phyloP scores from a whole-genome alignment of 2,113 vertebrate species.

The Balaeniceps rex region DNA sequence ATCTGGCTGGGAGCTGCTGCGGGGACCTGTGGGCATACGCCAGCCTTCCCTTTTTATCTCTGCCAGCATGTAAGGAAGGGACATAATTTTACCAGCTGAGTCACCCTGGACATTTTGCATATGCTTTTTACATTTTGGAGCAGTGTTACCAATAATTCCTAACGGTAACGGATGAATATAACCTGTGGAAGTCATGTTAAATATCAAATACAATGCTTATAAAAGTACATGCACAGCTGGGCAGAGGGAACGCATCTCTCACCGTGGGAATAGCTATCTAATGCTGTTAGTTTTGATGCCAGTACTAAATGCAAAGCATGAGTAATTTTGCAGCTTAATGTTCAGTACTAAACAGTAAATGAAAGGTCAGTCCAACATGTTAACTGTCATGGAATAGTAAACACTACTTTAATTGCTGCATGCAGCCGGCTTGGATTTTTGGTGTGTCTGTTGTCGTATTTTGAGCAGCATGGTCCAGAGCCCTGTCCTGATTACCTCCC shows the following conservation, averaged over 20 bases:
- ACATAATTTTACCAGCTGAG: neutral
- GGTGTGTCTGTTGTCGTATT: slow-evolving; percentile 15
- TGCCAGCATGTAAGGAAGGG: neutral
- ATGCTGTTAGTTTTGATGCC: neutral
- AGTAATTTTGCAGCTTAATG: slow-evolving; percentile 24
- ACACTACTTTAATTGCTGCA: slow-evolving; percentile 27
- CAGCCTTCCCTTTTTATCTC: neutral
- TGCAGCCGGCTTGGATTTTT: slow-evolving; percentile 4
- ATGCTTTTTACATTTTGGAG: neutral
- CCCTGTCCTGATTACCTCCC: slow-evolving; percentile 13
- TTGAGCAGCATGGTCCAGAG: neutral
- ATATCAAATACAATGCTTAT: neutral
- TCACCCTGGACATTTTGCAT: neutral
- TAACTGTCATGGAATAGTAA: slow-evolving; percentile 17
- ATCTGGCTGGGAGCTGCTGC: neutral
- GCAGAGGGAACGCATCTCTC: neutral
- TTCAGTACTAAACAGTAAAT: slow-evolving; percentile 32
- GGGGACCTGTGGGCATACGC: neutral
- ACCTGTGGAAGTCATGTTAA: neutral
- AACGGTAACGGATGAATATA: neutral
- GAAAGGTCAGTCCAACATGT: slow-evolving; percentile 55
- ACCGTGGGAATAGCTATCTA: neutral
- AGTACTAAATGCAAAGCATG: slow-evolving; percentile 8
- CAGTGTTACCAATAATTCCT: neutral
- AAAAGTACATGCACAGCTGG: neutral